Conservation (phyloP, 2,888 invertebrate genomes). For the Calliphora vomitoria region DNA sequence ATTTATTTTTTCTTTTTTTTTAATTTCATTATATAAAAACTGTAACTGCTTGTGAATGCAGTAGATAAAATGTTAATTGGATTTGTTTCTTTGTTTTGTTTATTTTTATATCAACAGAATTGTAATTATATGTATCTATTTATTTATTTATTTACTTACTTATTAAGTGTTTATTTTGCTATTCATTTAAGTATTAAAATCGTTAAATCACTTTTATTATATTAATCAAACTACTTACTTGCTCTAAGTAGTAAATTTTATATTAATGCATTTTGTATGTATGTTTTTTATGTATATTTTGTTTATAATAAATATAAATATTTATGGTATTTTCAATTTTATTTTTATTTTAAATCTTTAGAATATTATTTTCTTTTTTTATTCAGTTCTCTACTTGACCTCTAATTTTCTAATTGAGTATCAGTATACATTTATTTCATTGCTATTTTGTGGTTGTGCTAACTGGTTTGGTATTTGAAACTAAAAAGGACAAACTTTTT, state of each 20-base stretch:
- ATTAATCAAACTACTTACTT: conserved; percentile 18
- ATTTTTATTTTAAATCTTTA: conserved; percentile 27
- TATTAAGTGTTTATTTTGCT: neutral
- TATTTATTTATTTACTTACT: neutral
- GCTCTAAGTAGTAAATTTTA: neutral
- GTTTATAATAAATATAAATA: conserved; percentile 8
- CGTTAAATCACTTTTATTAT: neutral
- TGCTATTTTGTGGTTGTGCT: conserved; percentile 33
- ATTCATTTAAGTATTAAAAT: conserved; percentile 26
- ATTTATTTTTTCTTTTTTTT: too few species aligned
- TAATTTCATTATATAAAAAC: conserved; percentile 23
- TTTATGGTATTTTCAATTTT: neutral
- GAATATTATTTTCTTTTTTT: conserved; percentile 33
- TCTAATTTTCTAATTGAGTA: conserved; percentile 45
- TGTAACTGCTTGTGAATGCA: conserved; percentile 21
- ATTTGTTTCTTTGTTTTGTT: neutral
- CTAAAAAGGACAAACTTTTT: conserved; percentile 26
- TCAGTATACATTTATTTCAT: conserved; percentile 45
- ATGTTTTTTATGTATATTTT: neutral
- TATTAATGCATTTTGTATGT: neutral
- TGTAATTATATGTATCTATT: conserved; percentile 9
- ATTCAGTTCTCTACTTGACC: conserved; percentile 63
- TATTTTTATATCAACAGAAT: conserved; percentile 13
- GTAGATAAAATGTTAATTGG: conserved; percentile 34
- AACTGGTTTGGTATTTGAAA: conserved; percentile 27